phyloP scores from a whole-genome alignment of 53 echinoderm and acorn worm species.

The Mesocentrotus franciscanus region DNA sequence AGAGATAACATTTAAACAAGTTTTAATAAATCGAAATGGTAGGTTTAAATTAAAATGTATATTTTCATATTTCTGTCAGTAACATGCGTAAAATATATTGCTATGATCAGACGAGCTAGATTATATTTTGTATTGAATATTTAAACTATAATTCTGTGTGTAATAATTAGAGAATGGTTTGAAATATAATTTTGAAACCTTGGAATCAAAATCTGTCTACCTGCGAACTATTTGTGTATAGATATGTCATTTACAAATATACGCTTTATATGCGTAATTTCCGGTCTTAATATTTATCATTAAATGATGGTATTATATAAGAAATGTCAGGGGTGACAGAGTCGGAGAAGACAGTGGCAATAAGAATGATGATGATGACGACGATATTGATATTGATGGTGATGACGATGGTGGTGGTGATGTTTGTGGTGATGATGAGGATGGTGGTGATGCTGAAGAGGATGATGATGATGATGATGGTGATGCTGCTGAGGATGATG shows the following conservation, averaged over 20 bases:
- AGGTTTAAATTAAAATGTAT: neutral
- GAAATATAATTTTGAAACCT: neutral
- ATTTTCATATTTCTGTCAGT: neutral
- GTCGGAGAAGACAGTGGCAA: neutral
- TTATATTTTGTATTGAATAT: neutral
- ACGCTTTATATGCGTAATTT: too few relatives aligned
- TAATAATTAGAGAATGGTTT: neutral
- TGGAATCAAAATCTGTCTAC: neutral
- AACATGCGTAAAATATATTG: neutral
- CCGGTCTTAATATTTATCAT: neutral
- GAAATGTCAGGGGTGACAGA: neutral
- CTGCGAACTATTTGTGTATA: neutral
- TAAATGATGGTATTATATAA: neutral
- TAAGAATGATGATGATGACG: neutral
- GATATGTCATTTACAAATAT: neutral
- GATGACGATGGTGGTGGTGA: too few relatives aligned
- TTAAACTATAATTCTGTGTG: neutral
- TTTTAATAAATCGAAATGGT: neutral
- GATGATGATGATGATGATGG: neutral
- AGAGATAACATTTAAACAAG: too few relatives aligned
- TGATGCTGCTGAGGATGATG: neutral
- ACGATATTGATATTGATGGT: neutral
- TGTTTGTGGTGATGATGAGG: neutral
- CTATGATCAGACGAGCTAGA: neutral
- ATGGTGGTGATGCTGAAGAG: neutral